A percentile compares a stretch with the other conserved stretches of the same genome.
phyloP scores from a whole-genome alignment of 2,113 vertebrate genomes.

The Clarias macrocephalus region DNA sequence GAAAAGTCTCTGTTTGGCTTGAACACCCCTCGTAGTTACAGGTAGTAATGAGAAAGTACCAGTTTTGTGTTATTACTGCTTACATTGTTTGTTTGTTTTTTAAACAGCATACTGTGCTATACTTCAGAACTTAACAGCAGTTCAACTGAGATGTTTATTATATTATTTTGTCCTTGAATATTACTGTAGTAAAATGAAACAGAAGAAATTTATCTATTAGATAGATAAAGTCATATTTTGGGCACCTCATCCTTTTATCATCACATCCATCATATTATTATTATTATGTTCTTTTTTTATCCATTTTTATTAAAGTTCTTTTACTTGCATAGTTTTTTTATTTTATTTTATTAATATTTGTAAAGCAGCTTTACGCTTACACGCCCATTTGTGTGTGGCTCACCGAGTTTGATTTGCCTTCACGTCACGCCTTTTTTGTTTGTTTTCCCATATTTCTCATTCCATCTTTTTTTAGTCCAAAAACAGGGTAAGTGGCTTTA shows the following conservation, averaged over 20 bases:
- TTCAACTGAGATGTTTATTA: not conserved
- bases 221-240: not conserved
- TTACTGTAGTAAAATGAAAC: not conserved
- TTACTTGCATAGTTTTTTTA: not conserved
- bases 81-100: not conserved
- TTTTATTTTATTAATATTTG: not conserved
- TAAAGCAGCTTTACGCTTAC: not conserved
- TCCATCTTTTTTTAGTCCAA: slow-evolving; percentile 77
- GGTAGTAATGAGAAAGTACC: not conserved
- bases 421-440: slow-evolving; percentile 59
- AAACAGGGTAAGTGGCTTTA: slow-evolving; percentile 84
- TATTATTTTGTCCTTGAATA: not conserved
- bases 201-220: not conserved
- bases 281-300: not conserved
- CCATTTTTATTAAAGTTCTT: not conserved
- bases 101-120: not conserved
- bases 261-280: too few species aligned
- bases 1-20: too few species aligned
- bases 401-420: slow-evolving; percentile 35
- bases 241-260: not conserved
- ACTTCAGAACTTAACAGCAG: not conserved
- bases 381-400: not conserved
- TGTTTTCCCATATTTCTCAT: slow-evolving; percentile 63
- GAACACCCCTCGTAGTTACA: not conserved
- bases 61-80: not conserved